A percentile compares a stretch with the other conserved stretches of the same genome.
Evolutionary conservation across 1,140 invertebrate genomes (phyloP).

Genomic region (Dolichoris vasculosae): DNA sequence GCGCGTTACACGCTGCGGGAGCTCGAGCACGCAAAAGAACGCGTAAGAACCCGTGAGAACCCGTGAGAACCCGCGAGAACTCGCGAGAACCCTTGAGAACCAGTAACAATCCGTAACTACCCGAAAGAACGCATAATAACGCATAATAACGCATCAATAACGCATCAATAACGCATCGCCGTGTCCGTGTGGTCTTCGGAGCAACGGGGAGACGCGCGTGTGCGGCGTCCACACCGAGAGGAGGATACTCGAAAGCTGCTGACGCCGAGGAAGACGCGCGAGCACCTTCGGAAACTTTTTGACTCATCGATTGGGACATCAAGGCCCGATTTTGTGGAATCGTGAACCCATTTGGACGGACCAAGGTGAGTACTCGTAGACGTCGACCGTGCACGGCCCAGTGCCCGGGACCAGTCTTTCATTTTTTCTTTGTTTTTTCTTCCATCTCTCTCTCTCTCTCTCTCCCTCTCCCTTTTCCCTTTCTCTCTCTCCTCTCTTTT

Average conservation of each 20-base stretch:
- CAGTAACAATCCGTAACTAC: no score
- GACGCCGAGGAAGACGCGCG: constrained; percentile 6
- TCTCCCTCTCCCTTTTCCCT: constrained; percentile 12
- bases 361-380: constrained; percentile 74
- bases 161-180: background rate
- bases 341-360: constrained; percentile 82
- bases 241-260: background rate
- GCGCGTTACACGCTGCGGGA: background rate
- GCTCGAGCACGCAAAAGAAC: background rate
- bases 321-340: constrained; percentile 60
- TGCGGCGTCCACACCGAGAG: constrained; percentile 21
- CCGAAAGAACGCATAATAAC: no score
- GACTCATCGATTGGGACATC: constrained; percentile 38
- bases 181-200: background rate
- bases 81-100: no score
- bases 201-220: constrained; percentile 19
- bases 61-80: no score
- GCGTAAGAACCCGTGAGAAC: no score
- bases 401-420: constrained; percentile 26
- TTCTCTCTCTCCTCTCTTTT: no score
- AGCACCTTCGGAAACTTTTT: background rate
- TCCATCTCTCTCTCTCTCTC: constrained; percentile 11
- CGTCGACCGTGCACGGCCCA: background rate
- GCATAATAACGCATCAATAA: no score
- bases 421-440: background rate